These are phyloP conservation scores for Zaprionus bogoriensis DNA, from an alignment of 2,888 invertebrate genomes.

Conservation along the genomic window DNA sequence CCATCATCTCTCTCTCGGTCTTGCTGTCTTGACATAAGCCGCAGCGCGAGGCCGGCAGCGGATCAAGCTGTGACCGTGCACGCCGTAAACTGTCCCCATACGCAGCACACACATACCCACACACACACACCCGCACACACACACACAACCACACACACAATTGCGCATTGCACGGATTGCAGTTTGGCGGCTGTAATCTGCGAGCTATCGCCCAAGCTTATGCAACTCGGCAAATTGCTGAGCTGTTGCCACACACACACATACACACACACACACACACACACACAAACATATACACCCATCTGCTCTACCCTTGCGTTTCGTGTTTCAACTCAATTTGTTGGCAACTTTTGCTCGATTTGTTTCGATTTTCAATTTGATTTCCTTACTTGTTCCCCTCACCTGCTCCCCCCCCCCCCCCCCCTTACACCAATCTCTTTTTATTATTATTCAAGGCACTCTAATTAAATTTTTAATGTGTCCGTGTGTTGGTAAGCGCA, in stretches of 20 bases:
- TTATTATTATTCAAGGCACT: conserved; percentile 41
- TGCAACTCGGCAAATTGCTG: conserved; percentile 54
- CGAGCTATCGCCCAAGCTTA: conserved; percentile 41
- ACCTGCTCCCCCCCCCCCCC: neutral
- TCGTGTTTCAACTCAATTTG: conserved; percentile 61
- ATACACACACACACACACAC: conserved; percentile 1
- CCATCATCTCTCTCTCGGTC: neutral
- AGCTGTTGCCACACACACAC: conserved; percentile 31
- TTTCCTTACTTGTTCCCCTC: conserved; percentile 28
- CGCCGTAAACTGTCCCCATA: conserved; percentile 25
- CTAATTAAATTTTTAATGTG: conserved; percentile 69
- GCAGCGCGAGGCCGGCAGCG: conserved; percentile 25
- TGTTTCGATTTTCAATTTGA: conserved; percentile 41
- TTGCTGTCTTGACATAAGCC: conserved; percentile 37
- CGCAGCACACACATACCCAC: conserved; percentile 1
- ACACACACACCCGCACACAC: neutral
- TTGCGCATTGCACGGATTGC: conserved; percentile 34
- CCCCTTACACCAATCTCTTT: conserved; percentile 1
- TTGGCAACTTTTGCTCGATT: conserved; percentile 47
- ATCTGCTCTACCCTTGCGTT: neutral
- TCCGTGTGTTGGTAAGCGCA: conserved; percentile 4
- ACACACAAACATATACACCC: neutral
- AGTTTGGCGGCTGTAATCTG: conserved; percentile 56
- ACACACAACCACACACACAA: neutral
- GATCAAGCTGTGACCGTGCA: conserved; percentile 28